Evolutionary conservation across 2,797 vertebrate species (phyloP), one percentile per base, ranked within the genome.

Genomic region (Coluber constrictor): DNA sequence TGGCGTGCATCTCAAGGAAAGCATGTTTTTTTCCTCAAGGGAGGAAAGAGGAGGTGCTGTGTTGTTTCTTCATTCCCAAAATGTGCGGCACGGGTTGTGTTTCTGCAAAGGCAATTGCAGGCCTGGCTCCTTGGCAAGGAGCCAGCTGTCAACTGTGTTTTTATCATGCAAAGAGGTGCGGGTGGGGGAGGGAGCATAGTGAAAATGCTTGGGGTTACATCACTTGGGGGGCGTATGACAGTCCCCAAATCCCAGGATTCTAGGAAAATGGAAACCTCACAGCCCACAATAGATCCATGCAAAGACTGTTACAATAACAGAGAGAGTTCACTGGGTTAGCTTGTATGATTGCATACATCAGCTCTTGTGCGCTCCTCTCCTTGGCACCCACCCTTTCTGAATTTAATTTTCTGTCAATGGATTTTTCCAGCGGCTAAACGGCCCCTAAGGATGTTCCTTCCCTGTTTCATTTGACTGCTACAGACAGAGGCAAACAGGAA

Each of bases 131-230:
- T 90, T 88, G 92, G 91, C 91, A 1, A 56, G 27, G 86, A 54
- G 86, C 90, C 92, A 90, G 66, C 90, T 70, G 90, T 88, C 89
- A 93, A 54, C 37, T 32, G 91, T 83, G 47, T 90, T 90, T 92
- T 43, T 66, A 70, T 94, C 83, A 51, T 90, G 56, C 37, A 70
- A 74, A 51, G 37, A 29, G 51, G 25, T 18, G 27, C 4, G 54
- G 25, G 55, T 3, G 60, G 8, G 10, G 56, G 4, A 27, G 43
- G 27, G 25, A 70, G 32, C 29, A 55, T 56, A 87, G 79, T 55
- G 51, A 54, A 51, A 87, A 29, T 2, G 57, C 66, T 88, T 90
- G 86, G 37, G 32, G 92, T 93, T 90, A 94, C 66, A 25, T 90
- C 59, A 66, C 27, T 12, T 18, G 70, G 7, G 47, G 57, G 83